These are phyloP conservation scores for Odontomyia ornata DNA, from an alignment of 2,888 invertebrate genomes.

Conservation along the genomic window DNA sequence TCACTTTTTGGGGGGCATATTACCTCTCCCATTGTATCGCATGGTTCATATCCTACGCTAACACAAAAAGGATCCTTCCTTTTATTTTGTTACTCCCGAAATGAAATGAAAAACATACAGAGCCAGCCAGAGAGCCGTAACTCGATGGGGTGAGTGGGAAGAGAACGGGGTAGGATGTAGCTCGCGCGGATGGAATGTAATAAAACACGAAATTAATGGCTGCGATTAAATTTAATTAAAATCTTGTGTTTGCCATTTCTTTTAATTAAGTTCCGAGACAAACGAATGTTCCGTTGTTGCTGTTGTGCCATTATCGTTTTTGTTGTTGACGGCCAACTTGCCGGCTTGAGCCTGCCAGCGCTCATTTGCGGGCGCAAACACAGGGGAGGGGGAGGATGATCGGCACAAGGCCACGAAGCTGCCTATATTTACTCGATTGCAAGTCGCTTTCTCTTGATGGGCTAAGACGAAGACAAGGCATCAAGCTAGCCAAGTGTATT, in stretches of 20 bases:
- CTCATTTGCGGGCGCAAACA: background rate
- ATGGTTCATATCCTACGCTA: constrained; percentile 5
- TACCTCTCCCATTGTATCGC: background rate
- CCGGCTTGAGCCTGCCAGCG: background rate
- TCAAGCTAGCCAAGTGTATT: too few species aligned
- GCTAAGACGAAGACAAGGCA: background rate
- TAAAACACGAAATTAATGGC: constrained; percentile 52
- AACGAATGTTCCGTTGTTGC: constrained; percentile 45
- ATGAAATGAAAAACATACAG: background rate
- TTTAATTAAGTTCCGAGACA: constrained; percentile 52
- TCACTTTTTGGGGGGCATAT: constrained; percentile 24
- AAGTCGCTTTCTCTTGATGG: background rate
- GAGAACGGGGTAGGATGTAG: background rate
- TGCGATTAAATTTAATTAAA: constrained; percentile 52
- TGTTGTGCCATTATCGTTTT: background rate
- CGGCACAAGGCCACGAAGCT: constrained; percentile 17
- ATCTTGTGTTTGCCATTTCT: constrained; percentile 52
- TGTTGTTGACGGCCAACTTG: background rate
- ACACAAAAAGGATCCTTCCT: background rate
- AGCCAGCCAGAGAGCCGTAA: background rate
- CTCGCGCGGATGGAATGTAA: constrained; percentile 49
- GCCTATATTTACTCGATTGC: background rate
- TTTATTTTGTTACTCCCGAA: constrained; percentile 4
- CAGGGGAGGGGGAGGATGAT: background rate
- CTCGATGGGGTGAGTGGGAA: background rate